Percentiles rank a stretch among this genome's conserved stretches.
These are phyloP conservation scores for Tupaia tana DNA, from an alignment of 2,113 vertebrate species.

Conservation along the genomic window DNA sequence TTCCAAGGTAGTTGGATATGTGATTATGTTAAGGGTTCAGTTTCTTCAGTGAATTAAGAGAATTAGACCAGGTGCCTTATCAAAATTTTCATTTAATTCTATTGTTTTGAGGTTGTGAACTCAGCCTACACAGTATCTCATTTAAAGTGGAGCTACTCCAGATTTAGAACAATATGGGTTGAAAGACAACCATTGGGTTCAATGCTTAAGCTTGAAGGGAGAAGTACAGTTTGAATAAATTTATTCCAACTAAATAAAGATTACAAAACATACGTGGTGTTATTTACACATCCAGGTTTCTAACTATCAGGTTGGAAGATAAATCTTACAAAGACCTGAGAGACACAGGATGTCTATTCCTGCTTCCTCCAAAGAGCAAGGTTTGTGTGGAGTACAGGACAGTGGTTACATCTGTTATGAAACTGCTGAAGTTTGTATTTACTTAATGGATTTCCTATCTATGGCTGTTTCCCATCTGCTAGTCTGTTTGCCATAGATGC, in stretches of 20 bases:
- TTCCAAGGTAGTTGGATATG: background rate
- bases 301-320: background rate
- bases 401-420: background rate
- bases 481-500: background rate
- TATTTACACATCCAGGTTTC: background rate
- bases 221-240: background rate
- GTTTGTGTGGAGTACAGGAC: background rate
- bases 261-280: background rate
- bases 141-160: background rate
- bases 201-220: background rate
- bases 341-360: too few species aligned
- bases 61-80: background rate
- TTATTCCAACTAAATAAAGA: background rate
- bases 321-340: background rate
- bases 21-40: background rate
- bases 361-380: background rate
- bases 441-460: background rate
- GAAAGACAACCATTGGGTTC: background rate
- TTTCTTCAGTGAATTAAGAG: background rate
- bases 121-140: background rate
- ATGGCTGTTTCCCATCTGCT: background rate
- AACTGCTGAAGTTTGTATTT: background rate
- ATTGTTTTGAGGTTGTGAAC: background rate
- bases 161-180: background rate
- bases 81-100: background rate